Percentiles rank a stretch among this genome's conserved stretches.
These are phyloP conservation scores for Trialeurodes vaporariorum DNA, from an alignment of 1,140 invertebrate species.

Conservation along the genomic window DNA sequence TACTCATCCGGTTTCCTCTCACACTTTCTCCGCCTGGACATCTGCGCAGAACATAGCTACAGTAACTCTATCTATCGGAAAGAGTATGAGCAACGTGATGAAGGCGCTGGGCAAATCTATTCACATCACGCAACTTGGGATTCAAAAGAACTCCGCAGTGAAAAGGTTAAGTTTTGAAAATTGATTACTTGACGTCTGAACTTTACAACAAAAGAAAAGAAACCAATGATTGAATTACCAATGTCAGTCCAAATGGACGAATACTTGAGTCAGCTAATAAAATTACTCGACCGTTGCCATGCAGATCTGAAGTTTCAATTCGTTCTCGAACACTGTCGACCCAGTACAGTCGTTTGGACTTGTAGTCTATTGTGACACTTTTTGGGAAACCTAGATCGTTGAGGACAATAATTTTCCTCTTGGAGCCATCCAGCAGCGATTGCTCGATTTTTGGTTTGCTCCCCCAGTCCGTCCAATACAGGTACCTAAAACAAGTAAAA, in stretches of 20 bases:
- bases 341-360: constrained; percentile 69
- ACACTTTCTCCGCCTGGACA: too few species aligned
- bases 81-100: too few species aligned
- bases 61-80: too few species aligned
- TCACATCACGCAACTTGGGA: too few species aligned
- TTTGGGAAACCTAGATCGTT: constrained; percentile 84
- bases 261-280: constrained; percentile 34
- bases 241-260: background rate
- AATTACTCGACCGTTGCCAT: constrained; percentile 63
- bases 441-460: constrained; percentile 68
- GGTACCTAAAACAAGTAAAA: constrained; percentile 7
- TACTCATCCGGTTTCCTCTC: too few species aligned
- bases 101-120: too few species aligned
- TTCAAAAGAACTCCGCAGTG: too few species aligned
- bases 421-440: constrained; percentile 68
- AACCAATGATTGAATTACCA: too few species aligned
- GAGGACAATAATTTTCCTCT: constrained; percentile 57
- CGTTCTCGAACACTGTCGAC: constrained; percentile 78
- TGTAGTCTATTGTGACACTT: constrained; percentile 78
- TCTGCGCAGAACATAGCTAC: too few species aligned
- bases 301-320: constrained; percentile 77
- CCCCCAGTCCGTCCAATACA: background rate
- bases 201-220: too few species aligned
- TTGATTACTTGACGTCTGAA: too few species aligned
- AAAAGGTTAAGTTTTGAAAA: too few species aligned